Percentiles rank a stretch among this genome's conserved stretches.
Conservation (phyloP, 2,888 invertebrate genomes). For the Acronicta aceris region DNA sequence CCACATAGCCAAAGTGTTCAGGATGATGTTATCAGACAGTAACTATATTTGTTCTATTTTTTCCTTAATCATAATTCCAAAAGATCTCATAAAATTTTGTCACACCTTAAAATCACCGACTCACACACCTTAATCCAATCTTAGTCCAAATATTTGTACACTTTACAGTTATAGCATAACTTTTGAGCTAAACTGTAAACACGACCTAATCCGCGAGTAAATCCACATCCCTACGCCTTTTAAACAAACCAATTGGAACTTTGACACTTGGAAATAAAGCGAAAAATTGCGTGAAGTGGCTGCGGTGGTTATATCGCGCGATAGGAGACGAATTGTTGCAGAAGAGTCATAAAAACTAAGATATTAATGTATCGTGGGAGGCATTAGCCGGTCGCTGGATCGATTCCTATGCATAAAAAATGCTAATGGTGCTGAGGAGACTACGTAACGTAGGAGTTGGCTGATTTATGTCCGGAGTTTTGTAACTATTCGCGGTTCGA, state of each 20-base stretch:
- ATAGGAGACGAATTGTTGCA: slow-evolving; percentile 81
- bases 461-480: slow-evolving; percentile 82
- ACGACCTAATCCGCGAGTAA: slow-evolving; percentile 58
- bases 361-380: slow-evolving; percentile 90
- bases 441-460: slow-evolving; percentile 76
- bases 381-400: slow-evolving; percentile 87
- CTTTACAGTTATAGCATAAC: slow-evolving; percentile 57
- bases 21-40: too few relatives aligned
- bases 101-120: slow-evolving; percentile 8
- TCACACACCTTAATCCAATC: slow-evolving; percentile 51
- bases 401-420: slow-evolving; percentile 89
- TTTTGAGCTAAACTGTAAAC: slow-evolving; percentile 65
- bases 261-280: slow-evolving; percentile 1
- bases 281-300: slow-evolving; percentile 3
- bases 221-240: slow-evolving; percentile 42
- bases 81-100: neutral
- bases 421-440: slow-evolving; percentile 86
- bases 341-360: slow-evolving; percentile 89
- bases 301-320: slow-evolving; percentile 63
- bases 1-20: too few relatives aligned
- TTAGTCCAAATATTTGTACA: slow-evolving; percentile 57
- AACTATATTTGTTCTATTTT: too few relatives aligned
- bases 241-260: slow-evolving; percentile 32
- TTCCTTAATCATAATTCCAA: neutral
- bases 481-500: slow-evolving; percentile 78